Base-by-base conservation (phyloP, 2,888 invertebrate species). In the Heliconius erato region DNA sequence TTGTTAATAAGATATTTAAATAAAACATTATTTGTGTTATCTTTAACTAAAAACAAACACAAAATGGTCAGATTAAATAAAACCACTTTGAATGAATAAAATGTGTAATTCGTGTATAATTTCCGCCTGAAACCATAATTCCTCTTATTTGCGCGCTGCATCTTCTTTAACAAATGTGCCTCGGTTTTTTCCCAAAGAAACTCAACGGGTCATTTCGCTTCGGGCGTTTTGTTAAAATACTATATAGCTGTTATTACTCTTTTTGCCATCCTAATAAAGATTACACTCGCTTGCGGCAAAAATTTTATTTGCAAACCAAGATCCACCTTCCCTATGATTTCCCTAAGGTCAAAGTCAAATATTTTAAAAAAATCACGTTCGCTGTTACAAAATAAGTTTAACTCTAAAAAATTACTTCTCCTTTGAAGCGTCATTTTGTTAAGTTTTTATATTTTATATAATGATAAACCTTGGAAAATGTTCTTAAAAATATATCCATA, bases 241-340 rank as follows among this genome's bases (percentile, higher is more conserved):
- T 74, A 78, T 82, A 80, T 82, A 80, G 72, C 80, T 54, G 63
- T 81, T 81, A 72, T 79, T 86, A 86, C 83, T 84, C 88, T 87
- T 91, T 88, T 85, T 84, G 79, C 84, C 74, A 63, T 85, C 76
- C 72, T 79, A 84, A 88, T 89, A 93, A 88, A 90, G 90, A 86
- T 88, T 87, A 91, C 89, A 90, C 90, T 93, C 87, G 87, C 85
- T 85, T 88, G 89, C 85, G 83, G 83, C 83, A 79, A 82, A 86
- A 86, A 86, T 86, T 85, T 86, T 86, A 87, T 84, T 85, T 87
- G 87, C 81, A 82, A 84, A 81, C 85, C 86, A 89, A 90, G 89
- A 88, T 89, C 89, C 90, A 87, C 87, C 90, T 90, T 91, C 91
- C 90, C 89, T 90, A 90, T 95, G 95, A 95, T 95, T 95, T 95